Evolutionary conservation across 2,113 vertebrate genomes (phyloP).

Genomic region (Nerophis lumbriciformis): DNA sequence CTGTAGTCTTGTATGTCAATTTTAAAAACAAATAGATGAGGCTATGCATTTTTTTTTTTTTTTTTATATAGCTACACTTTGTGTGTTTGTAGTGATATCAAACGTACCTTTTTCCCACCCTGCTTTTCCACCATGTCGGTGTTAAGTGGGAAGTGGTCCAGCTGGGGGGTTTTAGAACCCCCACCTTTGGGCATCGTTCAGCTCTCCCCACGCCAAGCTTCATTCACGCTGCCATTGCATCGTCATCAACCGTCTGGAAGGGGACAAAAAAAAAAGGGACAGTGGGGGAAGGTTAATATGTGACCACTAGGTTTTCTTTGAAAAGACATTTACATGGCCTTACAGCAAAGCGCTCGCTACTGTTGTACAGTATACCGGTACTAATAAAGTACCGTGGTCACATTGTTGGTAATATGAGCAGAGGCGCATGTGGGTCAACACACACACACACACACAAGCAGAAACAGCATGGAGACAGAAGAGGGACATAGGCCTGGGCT

Average conservation of each 20-base stretch:
- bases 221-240: constrained; percentile 95
- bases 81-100: constrained; percentile 12
- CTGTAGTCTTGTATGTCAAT: background rate
- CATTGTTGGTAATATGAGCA: too few species aligned
- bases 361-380: background rate
- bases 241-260: constrained; percentile 92
- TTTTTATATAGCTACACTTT: too few species aligned
- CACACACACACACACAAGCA: too few species aligned
- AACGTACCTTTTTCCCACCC: constrained; percentile 94
- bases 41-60: too few species aligned
- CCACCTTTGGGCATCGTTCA: constrained; percentile 99
- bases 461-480: too few species aligned
- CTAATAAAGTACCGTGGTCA: too few species aligned
- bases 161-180: constrained; percentile 98
- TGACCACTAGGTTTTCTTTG: constrained; percentile 39
- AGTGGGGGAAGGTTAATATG: constrained; percentile 42
- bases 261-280: constrained; percentile 23
- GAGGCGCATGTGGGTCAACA: too few species aligned
- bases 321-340: constrained; percentile 56
- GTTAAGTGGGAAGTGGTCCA: constrained; percentile 94
- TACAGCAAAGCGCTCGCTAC: constrained; percentile 38
- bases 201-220: constrained; percentile 91
- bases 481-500: too few species aligned
- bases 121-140: constrained; percentile 99
- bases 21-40: background rate